A percentile compares a stretch with the other conserved stretches of the same genome.
phyloP scores from a whole-genome alignment of 2,888 invertebrate genomes.

The Lycocerus yunnanus region DNA sequence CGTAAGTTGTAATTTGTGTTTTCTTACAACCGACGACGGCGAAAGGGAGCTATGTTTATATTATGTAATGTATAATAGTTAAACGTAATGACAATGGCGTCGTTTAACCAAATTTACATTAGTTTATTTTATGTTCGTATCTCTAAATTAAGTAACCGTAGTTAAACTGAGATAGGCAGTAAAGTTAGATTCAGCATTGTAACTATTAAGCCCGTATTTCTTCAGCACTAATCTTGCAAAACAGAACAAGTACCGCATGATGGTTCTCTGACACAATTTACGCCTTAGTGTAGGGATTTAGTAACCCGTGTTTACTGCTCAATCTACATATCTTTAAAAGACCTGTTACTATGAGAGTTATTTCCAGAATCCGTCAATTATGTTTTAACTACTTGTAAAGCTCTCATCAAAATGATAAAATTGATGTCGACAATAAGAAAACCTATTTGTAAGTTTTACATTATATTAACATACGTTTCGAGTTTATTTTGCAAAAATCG shows the following conservation, averaged over 20 bases:
- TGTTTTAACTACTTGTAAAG: conserved; percentile 7
- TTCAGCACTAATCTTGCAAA: conserved; percentile 38
- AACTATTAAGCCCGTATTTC: conserved; percentile 33
- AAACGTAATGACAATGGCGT: not conserved
- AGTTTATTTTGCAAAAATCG: not conserved
- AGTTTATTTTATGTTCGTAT: conserved; percentile 23
- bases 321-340: conserved; percentile 34
- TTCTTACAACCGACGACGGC: not conserved
- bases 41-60: not conserved
- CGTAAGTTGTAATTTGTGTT: not conserved
- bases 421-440: not conserved
- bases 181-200: conserved; percentile 52
- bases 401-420: not conserved
- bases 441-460: not conserved
- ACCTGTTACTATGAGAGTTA: conserved; percentile 7
- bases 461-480: not conserved
- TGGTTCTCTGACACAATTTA: conserved; percentile 56
- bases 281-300: conserved; percentile 54
- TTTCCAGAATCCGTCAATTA: conserved; percentile 24
- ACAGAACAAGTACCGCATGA: conserved; percentile 54
- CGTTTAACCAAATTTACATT: conserved; percentile 15
- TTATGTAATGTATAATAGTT: not conserved
- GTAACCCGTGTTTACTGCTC: conserved; percentile 50
- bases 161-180: conserved; percentile 51
- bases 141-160: conserved; percentile 46